phyloP scores from a whole-genome alignment of 2,888 invertebrate genomes.

The Didymodactylos carnosus region DNA sequence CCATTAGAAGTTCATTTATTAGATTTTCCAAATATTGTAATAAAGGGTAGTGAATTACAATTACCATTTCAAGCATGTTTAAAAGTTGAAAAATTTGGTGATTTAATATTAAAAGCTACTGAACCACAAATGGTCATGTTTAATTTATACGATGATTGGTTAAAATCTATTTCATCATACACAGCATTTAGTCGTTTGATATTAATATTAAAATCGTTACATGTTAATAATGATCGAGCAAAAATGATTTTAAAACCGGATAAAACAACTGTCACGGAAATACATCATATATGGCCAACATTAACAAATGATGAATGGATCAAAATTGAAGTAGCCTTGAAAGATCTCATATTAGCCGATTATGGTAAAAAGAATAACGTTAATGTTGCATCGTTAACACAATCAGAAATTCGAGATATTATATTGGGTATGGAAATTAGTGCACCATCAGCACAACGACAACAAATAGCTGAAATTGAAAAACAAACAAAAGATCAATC shows the following conservation, averaged over 20 bases:
- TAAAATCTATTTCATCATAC: conserved; percentile 95
- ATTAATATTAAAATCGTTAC: conserved; percentile 78
- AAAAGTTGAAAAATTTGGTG: conserved; percentile 94
- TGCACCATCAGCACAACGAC: conserved; percentile 90
- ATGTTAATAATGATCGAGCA: conserved; percentile 94
- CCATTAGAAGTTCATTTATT: conserved; percentile 54
- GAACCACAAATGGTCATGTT: conserved; percentile 99
- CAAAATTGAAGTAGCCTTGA: conserved; percentile 84
- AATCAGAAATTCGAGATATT: conserved; percentile 95
- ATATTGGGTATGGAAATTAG: conserved; percentile 99
- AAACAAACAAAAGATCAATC: conserved; percentile 95
- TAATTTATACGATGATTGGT: conserved; percentile 97
- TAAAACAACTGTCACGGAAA: conserved; percentile 92
- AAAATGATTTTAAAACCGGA: conserved; percentile 96
- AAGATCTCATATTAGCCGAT: conserved; percentile 91
- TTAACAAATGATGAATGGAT: conserved; percentile 97
- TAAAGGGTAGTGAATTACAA: conserved; percentile 78
- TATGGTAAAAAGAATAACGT: conserved; percentile 99
- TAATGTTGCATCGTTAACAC: conserved; percentile 91
- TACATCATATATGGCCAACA: conserved; percentile 98
- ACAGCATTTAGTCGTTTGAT: conserved; percentile 94
- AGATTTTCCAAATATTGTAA: conserved; percentile 98
- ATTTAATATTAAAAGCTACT: conserved; percentile 89
- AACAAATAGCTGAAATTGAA: conserved; percentile 98
- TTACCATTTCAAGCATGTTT: conserved; percentile 92